Evolutionary conservation across 2,888 invertebrate species (phyloP), one percentile per base, ranked within the genome.

Genomic region (Drosophila setosimentum): DNA sequence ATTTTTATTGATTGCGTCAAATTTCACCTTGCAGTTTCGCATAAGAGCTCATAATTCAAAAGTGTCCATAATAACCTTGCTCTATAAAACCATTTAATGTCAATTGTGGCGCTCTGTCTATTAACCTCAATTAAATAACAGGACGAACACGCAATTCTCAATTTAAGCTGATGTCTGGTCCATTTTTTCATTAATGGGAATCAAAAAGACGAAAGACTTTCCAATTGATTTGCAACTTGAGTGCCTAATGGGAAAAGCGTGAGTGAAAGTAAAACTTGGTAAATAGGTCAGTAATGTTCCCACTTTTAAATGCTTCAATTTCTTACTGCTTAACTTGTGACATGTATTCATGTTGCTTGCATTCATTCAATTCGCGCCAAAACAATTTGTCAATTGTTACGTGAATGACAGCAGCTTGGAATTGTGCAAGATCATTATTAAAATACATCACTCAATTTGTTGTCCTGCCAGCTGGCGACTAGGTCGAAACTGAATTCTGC

Each of bases 11-110:
- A 27, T 49, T 37, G 27, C 51, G 40, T 24, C 49, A 70, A n/a
- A 51, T 27, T 67, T 84, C 45, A 35, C 58, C 60, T 69, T 58
- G 51, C 49, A 48, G 27, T 68, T 66, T 73, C 16, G 49, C 64
- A 78, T 84, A 62, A 73, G 45, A 67, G 62, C 30, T 65, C 37
- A 83, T 76, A 69, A 62, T 71, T 86, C 57, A 77, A 69, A 74
- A 57, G 21, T 78, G 54, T 55, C 48, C 67, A 66, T 48, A 29
- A 55, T 75, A 83, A 63, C 87, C 89, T 89, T 87, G 89, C 69
- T 68, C 82, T 55, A 85, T 73, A 76, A 85, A 85, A 77, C 72
- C 69, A 73, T 89, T 83, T 89, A 72, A 87, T 87, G 68, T 72
- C 61, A 54, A 74, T 81, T 80, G 50, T 68, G 74, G 57, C 57